phyloP scores from a whole-genome alignment of 2,113 vertebrate species.

The Circaetus cinerascens region DNA sequence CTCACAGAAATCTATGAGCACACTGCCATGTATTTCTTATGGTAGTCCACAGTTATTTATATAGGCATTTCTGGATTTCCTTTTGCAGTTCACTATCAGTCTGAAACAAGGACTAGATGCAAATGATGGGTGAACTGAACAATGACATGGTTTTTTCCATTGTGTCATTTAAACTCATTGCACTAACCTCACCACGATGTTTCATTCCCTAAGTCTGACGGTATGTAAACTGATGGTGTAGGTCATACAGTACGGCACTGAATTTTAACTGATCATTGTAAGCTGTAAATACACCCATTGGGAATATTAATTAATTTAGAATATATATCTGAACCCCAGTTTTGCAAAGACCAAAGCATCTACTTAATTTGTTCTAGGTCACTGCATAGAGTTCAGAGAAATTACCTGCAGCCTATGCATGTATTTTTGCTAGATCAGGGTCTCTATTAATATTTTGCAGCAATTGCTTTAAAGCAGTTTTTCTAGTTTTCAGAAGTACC shows the following conservation, averaged over 20 bases:
- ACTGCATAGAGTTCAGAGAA: background rate
- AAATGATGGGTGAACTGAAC: background rate
- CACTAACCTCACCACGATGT: background rate
- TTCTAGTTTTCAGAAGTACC: background rate
- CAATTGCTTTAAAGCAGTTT: background rate
- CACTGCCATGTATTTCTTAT: background rate
- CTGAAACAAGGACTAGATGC: background rate
- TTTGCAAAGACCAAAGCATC: background rate
- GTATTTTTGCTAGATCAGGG: background rate
- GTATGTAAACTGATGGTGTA: background rate
- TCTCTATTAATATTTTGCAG: background rate
- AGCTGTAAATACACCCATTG: background rate
- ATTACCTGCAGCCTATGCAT: background rate
- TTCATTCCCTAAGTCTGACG: background rate
- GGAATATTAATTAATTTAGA: background rate
- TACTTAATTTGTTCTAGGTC: background rate
- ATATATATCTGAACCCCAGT: background rate
- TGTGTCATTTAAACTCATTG: background rate
- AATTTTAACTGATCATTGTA: background rate
- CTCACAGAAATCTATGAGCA: background rate
- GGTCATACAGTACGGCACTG: background rate
- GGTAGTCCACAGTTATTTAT: background rate
- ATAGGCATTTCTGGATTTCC: background rate
- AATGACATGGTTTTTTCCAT: background rate
- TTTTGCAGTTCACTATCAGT: background rate